These are phyloP conservation scores for Hirtodrosophila cameraria DNA, from an alignment of 2,888 invertebrate genomes.

Conservation along the genomic window DNA sequence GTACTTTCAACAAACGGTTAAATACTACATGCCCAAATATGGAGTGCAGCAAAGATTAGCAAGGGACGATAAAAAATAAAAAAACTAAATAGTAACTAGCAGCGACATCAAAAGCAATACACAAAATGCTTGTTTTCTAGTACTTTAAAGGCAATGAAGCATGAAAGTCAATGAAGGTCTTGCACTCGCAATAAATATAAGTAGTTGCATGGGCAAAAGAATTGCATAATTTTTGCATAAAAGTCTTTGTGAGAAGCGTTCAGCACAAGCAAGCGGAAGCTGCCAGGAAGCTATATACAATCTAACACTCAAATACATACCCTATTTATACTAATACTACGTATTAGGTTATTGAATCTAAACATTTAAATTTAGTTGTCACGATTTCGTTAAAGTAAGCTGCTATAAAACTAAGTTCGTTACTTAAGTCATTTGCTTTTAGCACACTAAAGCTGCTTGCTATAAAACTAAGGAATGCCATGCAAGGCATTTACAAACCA, in stretches of 20 bases:
- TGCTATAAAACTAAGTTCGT: constrained; percentile 10
- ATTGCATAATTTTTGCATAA: constrained; percentile 46
- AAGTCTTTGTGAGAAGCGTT: constrained; percentile 7
- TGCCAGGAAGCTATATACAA: constrained; percentile 23
- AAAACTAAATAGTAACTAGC: constrained; percentile 15
- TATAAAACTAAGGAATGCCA: background rate
- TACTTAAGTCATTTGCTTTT: constrained; percentile 13
- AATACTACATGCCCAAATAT: constrained; percentile 66
- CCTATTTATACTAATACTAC: too few species aligned
- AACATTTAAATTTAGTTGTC: too few species aligned
- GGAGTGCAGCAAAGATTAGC: constrained; percentile 51
- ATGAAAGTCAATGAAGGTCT: constrained; percentile 75
- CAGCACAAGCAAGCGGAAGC: constrained; percentile 15
- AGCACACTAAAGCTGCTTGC: background rate
- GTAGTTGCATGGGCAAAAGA: constrained; percentile 16
- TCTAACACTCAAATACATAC: too few species aligned
- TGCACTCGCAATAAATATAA: constrained; percentile 30
- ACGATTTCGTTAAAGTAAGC: too few species aligned
- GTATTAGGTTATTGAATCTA: too few species aligned
- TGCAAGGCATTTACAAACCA: background rate
- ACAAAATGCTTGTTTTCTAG: constrained; percentile 5
- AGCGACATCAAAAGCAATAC: constrained; percentile 20
- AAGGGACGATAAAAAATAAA: constrained; percentile 59
- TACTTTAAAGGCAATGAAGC: constrained; percentile 64
- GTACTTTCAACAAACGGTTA: constrained; percentile 50